Base-by-base conservation (phyloP, 2,797 vertebrate species). In the Bovichtus variegatus region DNA sequence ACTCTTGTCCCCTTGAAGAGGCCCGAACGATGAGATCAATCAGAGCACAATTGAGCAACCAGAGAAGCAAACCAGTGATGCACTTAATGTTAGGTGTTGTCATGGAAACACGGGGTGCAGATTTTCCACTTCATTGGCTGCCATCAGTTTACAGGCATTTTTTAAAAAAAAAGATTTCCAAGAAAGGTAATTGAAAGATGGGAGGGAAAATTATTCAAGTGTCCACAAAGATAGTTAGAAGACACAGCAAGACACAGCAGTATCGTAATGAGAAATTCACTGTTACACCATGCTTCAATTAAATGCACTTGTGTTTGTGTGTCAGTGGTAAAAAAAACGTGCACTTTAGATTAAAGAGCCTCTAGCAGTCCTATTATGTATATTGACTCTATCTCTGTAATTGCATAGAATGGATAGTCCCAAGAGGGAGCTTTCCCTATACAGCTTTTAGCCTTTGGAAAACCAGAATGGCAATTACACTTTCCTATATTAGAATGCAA, bases 81-180 rank as follows among this genome's bases (percentile, higher is more conserved):
- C 78, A 85, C 90, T 87, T 89, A 82, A 90, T 90, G 88, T 91
- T 92, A 86, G 85, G 61, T 64, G 93, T 93, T 85, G 91, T 81
- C 91, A 92, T 92, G 90, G 90, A 90, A 92, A 92, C 87, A 66
- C 55, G 0, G 64, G 72, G 66, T 78, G 74, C 74, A 85, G 83
- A 91, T 92, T 89, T 90, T 89, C 87, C 80, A 79, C 87, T 90
- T 87, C 85, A 79, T 84, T 85, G 83, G 54, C 19, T 76, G 44
- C 73, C 53, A 66, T 82, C 61, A 82, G 59, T 83, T 80, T 64
- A 34, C 58, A 67, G 88, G 80, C 79, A 29, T 75, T 85, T 89
- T 75, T 18, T 0, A 27, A n/a, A n/a, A n/a, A n/a, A 69, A 82
- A 88, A 84, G 41, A 82, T 86, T 87, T 87, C 62, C 44, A 54